Evolutionary conservation across 2,888 invertebrate species (phyloP), one percentile per base, ranked within the genome.

Genomic region (Lasioglossum lativentre): DNA sequence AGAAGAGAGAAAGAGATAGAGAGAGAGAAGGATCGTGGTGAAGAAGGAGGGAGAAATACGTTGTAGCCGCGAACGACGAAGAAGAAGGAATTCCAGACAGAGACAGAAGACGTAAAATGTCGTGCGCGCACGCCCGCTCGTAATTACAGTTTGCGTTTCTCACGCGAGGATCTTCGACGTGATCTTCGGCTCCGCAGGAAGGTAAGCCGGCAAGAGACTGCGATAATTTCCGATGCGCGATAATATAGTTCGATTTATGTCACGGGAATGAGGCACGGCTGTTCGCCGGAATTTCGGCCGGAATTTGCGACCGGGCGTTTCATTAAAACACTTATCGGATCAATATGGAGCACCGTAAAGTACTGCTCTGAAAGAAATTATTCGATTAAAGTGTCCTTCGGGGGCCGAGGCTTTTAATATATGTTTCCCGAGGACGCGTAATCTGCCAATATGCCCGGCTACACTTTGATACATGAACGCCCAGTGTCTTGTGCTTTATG

Each of bases 111-210:
- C 80, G 85, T 85, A 83, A 90, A 90, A 90, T 91, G 90, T 91
- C 90, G 88, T 90, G 91, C 81, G 90, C 91, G 82, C 88, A 88
- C 86, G 88, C 88, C 87, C 82, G 84, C 88, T 84, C 88, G 87
- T 90, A 90, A 90, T 91, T 90, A 91, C 91, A 90, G 91, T 90
- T 90, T 91, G 91, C 90, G 91, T 90, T 90, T 90, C 91, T 91
- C 90, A 90, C 90, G 90, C 91, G 85, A 91, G 90, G 52, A 91
- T 87, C 90, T 88, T 89, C 88, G 83, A 90, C 88, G 90, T 84
- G 90, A 90, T 90, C 85, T 89, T 88, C 86, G 85, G 82, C 86
- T 82, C 75, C 74, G 82, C 79, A 76, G 80, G 85, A 84, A 76
- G 83, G 75, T 75, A 78, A 86, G 74, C 74, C 82, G 68, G 71